These are phyloP conservation scores for Uropetala carovei DNA, from an alignment of 2,888 invertebrate genomes.

Conservation along the genomic window DNA sequence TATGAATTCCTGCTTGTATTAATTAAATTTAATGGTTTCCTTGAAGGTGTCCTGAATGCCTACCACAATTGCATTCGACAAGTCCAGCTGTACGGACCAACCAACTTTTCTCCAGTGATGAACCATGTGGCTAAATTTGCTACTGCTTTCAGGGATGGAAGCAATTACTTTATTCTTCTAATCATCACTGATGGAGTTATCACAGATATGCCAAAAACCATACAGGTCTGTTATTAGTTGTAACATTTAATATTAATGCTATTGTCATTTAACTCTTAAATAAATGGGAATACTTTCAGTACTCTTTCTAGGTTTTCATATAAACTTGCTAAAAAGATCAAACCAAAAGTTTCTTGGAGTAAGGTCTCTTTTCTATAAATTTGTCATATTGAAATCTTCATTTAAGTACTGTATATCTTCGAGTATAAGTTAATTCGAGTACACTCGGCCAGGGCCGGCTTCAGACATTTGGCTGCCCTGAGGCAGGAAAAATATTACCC, in stretches of 20 bases:
- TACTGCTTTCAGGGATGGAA: constrained; percentile 74
- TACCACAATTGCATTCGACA: constrained; percentile 76
- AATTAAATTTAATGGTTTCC: neutral
- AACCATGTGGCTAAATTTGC: constrained; percentile 77
- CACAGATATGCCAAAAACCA: constrained; percentile 78
- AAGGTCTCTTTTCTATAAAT: neutral
- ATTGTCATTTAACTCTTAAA: neutral
- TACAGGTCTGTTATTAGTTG: constrained; percentile 71
- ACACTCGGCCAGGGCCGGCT: no score
- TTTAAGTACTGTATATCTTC: no score
- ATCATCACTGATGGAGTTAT: constrained; percentile 81
- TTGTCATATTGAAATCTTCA: neutral
- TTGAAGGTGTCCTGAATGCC: constrained; percentile 76
- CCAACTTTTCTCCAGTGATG: constrained; percentile 80
- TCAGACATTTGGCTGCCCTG: no score
- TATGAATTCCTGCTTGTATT: neutral
- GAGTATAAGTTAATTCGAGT: no score
- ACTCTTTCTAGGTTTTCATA: neutral
- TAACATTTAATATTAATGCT: neutral
- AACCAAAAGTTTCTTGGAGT: neutral
- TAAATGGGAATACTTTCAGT: neutral
- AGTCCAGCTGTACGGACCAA: constrained; percentile 79
- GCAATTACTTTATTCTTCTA: constrained; percentile 78
- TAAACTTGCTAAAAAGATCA: neutral
- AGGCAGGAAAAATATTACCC: no score